Evolutionary conservation across 1,140 invertebrate genomes (phyloP), one percentile per base, ranked within the genome.

Genomic region (Calephelis virginiensis): DNA sequence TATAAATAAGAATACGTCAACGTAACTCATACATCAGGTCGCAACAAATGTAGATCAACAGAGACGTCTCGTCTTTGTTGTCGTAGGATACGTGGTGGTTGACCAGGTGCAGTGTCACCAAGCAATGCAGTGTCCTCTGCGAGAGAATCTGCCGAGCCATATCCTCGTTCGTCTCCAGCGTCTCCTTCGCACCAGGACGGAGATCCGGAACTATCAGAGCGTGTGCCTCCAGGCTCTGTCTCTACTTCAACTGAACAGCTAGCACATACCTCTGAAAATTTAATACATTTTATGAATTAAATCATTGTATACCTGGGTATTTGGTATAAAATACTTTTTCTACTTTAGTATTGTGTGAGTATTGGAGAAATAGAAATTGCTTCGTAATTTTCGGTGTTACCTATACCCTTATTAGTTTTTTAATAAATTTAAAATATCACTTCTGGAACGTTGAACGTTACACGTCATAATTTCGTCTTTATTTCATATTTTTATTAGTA

Each of bases 121-220:
- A 93, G 82, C 63, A 93, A 82, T 49, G 93, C 93, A 43, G 93
- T 92, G 80, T 93, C 92, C 66, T 93, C 92, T 46, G 81, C 91
- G 38, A 92, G 89, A 45, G 83, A 88, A 81, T 90, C 88, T 4
- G 81, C 92, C 64, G 92, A 92, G 71, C 92, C 92, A 78, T 93
- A 92, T 68, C 83, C 92, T 68, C 92, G 77, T 77, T 92, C 86
- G 69, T 92, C 91, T 2, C 80, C 79, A 8, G 76, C 82, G 40
- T 87, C 86, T 11, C 86, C 87, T 75, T 93, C 92, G 68, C 81
- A 92, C 92, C 86, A 93, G 84, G 86, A 93, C 77, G 80, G 85
- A 28, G 85, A 85, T 75, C 91, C 80, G 80, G 89, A 86, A 85
- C 92, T 92, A 76, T 89, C 92, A 14, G 82, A 83, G 8, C 75